phyloP scores from a whole-genome alignment of 2,888 invertebrate genomes.

The Brachyptera putata region DNA sequence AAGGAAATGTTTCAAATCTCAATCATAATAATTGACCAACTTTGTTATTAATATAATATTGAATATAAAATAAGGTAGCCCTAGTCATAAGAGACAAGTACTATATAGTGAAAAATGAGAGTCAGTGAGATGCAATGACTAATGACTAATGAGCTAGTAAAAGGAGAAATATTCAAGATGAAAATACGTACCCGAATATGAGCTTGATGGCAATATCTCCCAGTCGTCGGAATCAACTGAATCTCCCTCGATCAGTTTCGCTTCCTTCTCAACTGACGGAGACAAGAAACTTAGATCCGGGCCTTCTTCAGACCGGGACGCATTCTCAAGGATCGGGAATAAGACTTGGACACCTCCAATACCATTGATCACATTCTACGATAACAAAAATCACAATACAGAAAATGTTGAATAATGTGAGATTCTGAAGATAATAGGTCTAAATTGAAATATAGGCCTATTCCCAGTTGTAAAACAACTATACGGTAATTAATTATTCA shows the following conservation, averaged over 20 bases:
- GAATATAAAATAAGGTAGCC: too few species aligned
- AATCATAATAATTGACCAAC: too few species aligned
- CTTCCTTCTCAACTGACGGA: conserved; percentile 32
- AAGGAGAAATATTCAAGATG: too few species aligned
- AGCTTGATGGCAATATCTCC: conserved; percentile 51
- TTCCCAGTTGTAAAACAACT: too few species aligned
- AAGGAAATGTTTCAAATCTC: conserved; percentile 18
- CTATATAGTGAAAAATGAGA: too few species aligned
- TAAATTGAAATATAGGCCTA: neutral
- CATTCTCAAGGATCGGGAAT: conserved; percentile 54
- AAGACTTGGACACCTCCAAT: conserved; percentile 58
- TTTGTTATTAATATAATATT: too few species aligned
- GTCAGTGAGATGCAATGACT: too few species aligned
- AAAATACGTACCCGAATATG: conserved; percentile 32
- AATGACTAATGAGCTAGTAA: neutral
- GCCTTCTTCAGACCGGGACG: conserved; percentile 30
- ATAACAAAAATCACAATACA: too few species aligned
- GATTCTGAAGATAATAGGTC: neutral
- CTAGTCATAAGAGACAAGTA: too few species aligned
- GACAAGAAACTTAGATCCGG: conserved; percentile 34
- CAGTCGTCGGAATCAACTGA: conserved; percentile 50
- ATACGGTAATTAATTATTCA: too few species aligned
- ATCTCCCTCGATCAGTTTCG: conserved; percentile 31
- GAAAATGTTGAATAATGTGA: too few species aligned
- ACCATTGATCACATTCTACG: conserved; percentile 53